A percentile compares a stretch with the other conserved stretches of the same genome.
Evolutionary conservation across 2,888 invertebrate genomes (phyloP).

Genomic region (Phyto melanocephala): DNA sequence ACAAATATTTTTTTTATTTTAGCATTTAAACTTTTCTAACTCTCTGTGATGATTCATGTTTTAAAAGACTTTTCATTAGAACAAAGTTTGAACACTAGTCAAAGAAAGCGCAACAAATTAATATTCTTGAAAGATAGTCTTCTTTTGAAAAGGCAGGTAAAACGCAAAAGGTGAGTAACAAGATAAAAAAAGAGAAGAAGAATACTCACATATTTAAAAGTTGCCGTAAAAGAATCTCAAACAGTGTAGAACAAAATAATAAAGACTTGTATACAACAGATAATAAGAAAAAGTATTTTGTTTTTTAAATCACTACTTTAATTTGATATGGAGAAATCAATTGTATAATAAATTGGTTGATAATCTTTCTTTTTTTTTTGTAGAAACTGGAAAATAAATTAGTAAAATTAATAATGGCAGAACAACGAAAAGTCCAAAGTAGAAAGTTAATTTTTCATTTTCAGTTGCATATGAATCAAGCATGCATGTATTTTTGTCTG

Average conservation of each 20-base stretch:
- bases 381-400: too few relatives aligned
- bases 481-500: too few relatives aligned
- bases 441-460: too few relatives aligned
- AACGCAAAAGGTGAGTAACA: background rate
- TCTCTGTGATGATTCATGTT: conserved; percentile 7
- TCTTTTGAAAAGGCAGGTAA: background rate
- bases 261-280: too few relatives aligned
- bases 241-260: background rate
- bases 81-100: background rate
- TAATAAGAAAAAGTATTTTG: too few relatives aligned
- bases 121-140: conserved; percentile 6
- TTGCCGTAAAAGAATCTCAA: background rate
- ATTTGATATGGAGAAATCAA: too few relatives aligned
- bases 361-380: too few relatives aligned
- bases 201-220: background rate
- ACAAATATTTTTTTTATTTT: background rate
- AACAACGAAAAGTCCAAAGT: too few relatives aligned
- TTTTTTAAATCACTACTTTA: too few relatives aligned
- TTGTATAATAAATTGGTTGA: background rate
- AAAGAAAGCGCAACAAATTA: background rate
- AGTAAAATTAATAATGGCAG: too few relatives aligned
- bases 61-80: background rate
- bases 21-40: background rate
- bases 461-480: too few relatives aligned
- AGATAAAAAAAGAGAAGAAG: background rate